These are phyloP conservation scores for Oncorhynchus tshawytscha DNA, from an alignment of 2,113 vertebrate species.

Conservation along the genomic window DNA sequence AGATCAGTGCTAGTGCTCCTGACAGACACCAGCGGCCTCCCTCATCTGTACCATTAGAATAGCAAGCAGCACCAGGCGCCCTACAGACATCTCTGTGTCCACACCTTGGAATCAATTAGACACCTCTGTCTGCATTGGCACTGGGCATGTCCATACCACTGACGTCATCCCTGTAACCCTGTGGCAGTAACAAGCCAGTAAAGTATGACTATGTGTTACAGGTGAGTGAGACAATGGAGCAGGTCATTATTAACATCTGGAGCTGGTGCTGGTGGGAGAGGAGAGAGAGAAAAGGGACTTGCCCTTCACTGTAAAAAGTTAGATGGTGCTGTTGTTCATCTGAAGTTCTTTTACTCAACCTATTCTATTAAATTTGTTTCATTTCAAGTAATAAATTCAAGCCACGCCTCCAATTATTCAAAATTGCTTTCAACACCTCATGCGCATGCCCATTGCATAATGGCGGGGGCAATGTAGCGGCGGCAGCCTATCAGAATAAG, in stretches of 20 bases:
- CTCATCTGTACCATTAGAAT: slow-evolving; percentile 11
- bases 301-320: no score
- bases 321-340: no score
- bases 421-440: no score
- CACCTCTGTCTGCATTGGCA: slow-evolving; percentile 17
- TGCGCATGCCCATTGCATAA: no score
- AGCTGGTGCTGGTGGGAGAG: neutral
- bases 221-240: slow-evolving; percentile 64
- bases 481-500: no score
- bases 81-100: slow-evolving; percentile 31
- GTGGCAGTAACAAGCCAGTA: slow-evolving; percentile 70
- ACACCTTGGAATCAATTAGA: slow-evolving; percentile 39
- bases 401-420: neutral
- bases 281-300: neutral
- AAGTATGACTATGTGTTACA: slow-evolving; percentile 74
- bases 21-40: slow-evolving; percentile 24
- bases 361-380: no score
- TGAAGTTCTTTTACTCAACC: no score
- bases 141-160: neutral
- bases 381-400: no score
- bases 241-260: neutral
- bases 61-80: slow-evolving; percentile 5
- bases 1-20: slow-evolving; percentile 12
- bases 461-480: no score
- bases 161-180: slow-evolving; percentile 41